phyloP scores from a whole-genome alignment of 2,113 vertebrate species.

The Pomatostomus ruficeps region DNA sequence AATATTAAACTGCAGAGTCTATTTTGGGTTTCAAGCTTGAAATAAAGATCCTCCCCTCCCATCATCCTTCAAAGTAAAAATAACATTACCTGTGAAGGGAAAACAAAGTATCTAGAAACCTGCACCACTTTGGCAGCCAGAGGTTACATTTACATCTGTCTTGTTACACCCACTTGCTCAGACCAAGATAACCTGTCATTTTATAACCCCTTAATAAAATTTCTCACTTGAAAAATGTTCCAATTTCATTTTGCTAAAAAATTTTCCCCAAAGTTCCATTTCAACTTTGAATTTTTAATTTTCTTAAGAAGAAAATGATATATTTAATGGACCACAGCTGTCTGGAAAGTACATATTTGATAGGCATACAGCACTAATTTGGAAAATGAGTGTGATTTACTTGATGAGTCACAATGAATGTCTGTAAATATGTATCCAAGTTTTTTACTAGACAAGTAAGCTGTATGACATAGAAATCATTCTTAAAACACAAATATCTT shows the following conservation, averaged over 20 bases:
- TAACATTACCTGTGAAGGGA: neutral
- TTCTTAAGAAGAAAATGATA: constrained; percentile 61
- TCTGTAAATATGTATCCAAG: constrained; percentile 30
- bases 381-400: constrained; percentile 60
- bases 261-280: neutral
- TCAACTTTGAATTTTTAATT: constrained; percentile 52
- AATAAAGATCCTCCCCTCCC: neutral
- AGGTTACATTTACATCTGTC: neutral
- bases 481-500: neutral
- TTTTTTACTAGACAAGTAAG: neutral
- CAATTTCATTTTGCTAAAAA: neutral
- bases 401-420: constrained; percentile 60
- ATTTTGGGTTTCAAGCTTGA: neutral
- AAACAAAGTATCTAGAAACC: neutral
- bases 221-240: neutral
- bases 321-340: constrained; percentile 47
- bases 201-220: neutral
- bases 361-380: constrained; percentile 36
- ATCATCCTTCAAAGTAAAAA: neutral
- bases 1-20: neutral
- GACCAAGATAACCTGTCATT: neutral
- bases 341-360: constrained; percentile 40
- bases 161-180: neutral
- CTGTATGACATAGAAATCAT: neutral
- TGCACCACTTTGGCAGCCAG: neutral